phyloP scores from a whole-genome alignment of 2,113 vertebrate genomes.

The Calypte anna region DNA sequence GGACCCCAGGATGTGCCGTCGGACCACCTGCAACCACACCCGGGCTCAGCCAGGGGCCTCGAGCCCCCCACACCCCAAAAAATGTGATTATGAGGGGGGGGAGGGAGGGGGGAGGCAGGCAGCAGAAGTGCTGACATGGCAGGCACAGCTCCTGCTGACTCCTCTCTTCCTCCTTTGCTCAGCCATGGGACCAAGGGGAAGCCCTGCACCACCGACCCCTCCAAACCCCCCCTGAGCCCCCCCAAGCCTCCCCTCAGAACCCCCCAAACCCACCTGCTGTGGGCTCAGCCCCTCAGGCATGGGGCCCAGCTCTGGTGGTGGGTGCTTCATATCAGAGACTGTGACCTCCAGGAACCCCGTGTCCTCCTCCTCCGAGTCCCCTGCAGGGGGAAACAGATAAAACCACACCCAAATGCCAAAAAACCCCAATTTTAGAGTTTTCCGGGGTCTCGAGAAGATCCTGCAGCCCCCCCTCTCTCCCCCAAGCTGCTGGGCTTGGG shows the following conservation, averaged over 20 bases:
- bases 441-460: background rate
- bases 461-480: background rate
- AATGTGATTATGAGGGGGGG: rapidly evolving
- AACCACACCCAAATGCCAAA: background rate
- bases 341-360: slow-evolving; percentile 91
- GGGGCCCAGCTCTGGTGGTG: slow-evolving; percentile 87
- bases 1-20: slow-evolving; percentile 91
- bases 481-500: background rate
- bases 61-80: background rate
- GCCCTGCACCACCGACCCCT: too few relatives aligned
- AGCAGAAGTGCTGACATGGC: background rate
- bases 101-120: rapidly evolving
- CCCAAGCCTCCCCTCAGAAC: too few relatives aligned
- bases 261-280: slow-evolving; percentile 84
- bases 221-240: too few relatives aligned
- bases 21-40: slow-evolving; percentile 79
- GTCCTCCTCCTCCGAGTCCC: slow-evolving; percentile 90
- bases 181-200: background rate
- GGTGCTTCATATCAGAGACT: slow-evolving; percentile 85
- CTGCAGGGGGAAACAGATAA: slow-evolving; percentile 57
- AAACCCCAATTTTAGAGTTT: rapidly evolving
- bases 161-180: rapidly evolving
- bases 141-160: background rate
- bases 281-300: slow-evolving; percentile 92
- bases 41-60: rapidly evolving